A percentile compares a stretch with the other conserved stretches of the same genome.
Conservation (phyloP, 1,140 invertebrate species). For the Daktulosphaira vitifoliae region DNA sequence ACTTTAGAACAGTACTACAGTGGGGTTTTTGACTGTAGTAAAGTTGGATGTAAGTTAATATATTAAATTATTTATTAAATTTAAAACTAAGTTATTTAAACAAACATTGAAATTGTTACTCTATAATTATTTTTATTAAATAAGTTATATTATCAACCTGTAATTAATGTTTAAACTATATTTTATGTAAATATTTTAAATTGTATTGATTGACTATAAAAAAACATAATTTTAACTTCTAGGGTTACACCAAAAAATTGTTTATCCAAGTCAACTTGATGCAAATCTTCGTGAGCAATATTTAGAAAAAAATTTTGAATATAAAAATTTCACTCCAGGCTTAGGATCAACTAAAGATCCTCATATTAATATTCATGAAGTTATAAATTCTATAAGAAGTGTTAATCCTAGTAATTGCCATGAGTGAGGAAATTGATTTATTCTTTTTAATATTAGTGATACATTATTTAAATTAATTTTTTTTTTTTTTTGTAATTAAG, state of each 20-base stretch:
- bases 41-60: slow-evolving; percentile 78
- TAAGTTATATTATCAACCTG: neutral
- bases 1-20: slow-evolving; percentile 84
- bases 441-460: slow-evolving; percentile 22
- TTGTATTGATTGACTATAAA: too few relatives aligned
- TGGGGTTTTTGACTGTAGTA: slow-evolving; percentile 75
- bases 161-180: too few relatives aligned
- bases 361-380: slow-evolving; percentile 64
- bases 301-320: slow-evolving; percentile 62
- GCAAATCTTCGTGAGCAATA: slow-evolving; percentile 61
- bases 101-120: neutral
- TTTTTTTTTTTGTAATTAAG: slow-evolving; percentile 42
- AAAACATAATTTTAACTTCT: too few relatives aligned
- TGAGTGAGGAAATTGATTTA: too few relatives aligned
- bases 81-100: neutral
- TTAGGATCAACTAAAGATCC: slow-evolving; percentile 53
- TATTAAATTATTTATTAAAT: too few relatives aligned
- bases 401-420: slow-evolving; percentile 65
- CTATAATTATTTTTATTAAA: slow-evolving; percentile 3
- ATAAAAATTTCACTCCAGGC: slow-evolving; percentile 49
- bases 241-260: slow-evolving; percentile 75
- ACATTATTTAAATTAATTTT: neutral
- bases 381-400: slow-evolving; percentile 61
- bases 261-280: slow-evolving; percentile 63
- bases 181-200: too few relatives aligned